Conservation (phyloP, 2,113 vertebrate genomes). For the Chunga burmeisteri region DNA sequence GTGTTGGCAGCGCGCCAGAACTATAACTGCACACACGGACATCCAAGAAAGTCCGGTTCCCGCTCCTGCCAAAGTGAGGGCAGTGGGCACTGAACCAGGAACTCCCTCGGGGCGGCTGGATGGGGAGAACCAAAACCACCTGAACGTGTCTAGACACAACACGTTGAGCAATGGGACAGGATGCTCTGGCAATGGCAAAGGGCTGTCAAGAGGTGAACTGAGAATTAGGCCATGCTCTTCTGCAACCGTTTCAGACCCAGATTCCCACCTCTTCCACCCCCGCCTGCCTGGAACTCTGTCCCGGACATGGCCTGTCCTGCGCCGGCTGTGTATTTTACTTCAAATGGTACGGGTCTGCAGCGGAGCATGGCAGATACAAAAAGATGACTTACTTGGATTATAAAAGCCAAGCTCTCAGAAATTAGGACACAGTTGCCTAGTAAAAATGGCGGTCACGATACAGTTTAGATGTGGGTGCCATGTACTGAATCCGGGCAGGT, state of each 20-base stretch:
- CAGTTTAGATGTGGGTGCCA: neutral
- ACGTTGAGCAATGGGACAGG: neutral
- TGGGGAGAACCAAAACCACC: constrained; percentile 46
- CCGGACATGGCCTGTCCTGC: neutral
- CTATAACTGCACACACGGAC: neutral
- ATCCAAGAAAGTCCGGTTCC: constrained; percentile 30
- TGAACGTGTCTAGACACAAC: constrained; percentile 28
- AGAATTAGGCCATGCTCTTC: neutral
- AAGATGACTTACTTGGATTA: neutral
- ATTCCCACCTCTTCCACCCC: neutral
- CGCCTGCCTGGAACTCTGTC: rapidly evolving
- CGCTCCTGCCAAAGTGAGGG: constrained; percentile 22
- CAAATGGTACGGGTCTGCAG: neutral
- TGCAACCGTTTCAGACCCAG: neutral
- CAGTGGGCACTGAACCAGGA: neutral
- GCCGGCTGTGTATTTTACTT: neutral
- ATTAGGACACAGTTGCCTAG: neutral
- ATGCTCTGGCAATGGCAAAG: neutral
- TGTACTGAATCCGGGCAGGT: neutral
- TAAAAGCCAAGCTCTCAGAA: neutral
- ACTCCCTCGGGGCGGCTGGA: no score
- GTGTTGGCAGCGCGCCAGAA: constrained; percentile 16
- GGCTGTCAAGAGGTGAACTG: constrained; percentile 68
- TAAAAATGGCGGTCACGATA: neutral
- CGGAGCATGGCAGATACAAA: neutral